phyloP scores from a whole-genome alignment of 2,797 vertebrate genomes.

The Schizopygopsis malacanthus region DNA sequence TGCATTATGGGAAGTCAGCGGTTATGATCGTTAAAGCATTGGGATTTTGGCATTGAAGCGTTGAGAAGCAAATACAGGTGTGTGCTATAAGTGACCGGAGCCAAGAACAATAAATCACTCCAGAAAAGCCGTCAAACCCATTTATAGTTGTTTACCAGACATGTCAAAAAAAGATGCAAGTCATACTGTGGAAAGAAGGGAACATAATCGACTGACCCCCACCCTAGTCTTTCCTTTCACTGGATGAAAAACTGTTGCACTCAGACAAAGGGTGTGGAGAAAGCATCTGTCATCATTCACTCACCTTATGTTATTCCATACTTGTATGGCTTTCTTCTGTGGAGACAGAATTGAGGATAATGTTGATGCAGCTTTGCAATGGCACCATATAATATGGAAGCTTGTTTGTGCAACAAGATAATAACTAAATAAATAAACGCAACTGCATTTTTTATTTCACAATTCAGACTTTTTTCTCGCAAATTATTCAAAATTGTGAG shows the following conservation, averaged over 20 bases:
- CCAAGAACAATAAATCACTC: slow-evolving; percentile 59
- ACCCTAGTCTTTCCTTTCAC: not conserved
- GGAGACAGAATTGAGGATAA: not conserved
- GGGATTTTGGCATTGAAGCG: slow-evolving; percentile 35
- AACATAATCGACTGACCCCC: slow-evolving; percentile 11
- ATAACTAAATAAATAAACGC: too few relatives aligned
- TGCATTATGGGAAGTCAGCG: not conserved
- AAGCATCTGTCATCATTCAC: not conserved
- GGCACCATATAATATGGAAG: not conserved
- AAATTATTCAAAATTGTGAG: not conserved
- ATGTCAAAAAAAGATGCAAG: slow-evolving; percentile 21
- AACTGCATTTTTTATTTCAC: too few relatives aligned
- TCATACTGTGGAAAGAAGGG: slow-evolving; percentile 18
- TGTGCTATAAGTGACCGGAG: slow-evolving; percentile 4
- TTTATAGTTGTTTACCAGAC: slow-evolving; percentile 54
- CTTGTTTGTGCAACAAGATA: not conserved
- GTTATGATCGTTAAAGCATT: not conserved
- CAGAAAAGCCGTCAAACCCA: slow-evolving; percentile 46
- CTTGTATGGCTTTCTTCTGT: not conserved
- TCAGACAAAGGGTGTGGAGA: not conserved
- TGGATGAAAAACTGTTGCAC: not conserved
- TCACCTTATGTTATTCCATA: not conserved
- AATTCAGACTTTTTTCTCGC: not conserved
- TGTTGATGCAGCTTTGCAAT: not conserved
- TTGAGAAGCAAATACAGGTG: slow-evolving; percentile 51